A percentile compares a stretch with the other conserved stretches of the same genome.
Evolutionary conservation across 1,140 invertebrate species (phyloP).

Genomic region (Macrosteles quadrilineatus): DNA sequence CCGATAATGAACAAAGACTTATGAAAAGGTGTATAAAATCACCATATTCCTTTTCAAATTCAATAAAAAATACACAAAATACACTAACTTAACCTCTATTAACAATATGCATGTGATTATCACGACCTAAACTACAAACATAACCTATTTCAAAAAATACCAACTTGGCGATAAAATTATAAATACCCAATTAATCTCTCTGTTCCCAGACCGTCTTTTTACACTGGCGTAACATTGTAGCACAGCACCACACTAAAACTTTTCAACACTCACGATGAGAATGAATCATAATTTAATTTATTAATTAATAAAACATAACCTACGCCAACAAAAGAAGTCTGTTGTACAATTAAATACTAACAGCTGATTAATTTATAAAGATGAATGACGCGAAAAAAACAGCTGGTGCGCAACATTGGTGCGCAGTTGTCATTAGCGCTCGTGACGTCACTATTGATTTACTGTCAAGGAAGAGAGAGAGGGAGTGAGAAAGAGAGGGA

Average conservation of each 20-base stretch:
- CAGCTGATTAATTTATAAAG: constrained; percentile 27
- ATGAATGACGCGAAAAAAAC: constrained; percentile 25
- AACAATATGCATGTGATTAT: too few relatives aligned
- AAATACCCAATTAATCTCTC: constrained; percentile 15
- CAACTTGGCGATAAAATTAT: background rate
- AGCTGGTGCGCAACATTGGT: constrained; percentile 24
- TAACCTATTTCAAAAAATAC: constrained; percentile 16
- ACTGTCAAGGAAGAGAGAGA: constrained; percentile 18
- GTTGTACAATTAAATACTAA: constrained; percentile 26
- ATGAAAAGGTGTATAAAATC: too few relatives aligned
- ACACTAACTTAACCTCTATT: too few relatives aligned
- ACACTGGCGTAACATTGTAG: background rate
- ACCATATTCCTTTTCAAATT: too few relatives aligned
- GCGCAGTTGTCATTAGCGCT: constrained; percentile 21
- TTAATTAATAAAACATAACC: constrained; percentile 25
- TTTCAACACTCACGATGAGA: background rate
- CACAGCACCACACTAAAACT: constrained; percentile 3
- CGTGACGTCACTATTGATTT: constrained; percentile 25
- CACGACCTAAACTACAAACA: background rate
- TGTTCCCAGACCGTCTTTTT: background rate
- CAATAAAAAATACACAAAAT: too few relatives aligned
- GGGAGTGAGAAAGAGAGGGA: background rate
- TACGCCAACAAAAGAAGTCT: constrained; percentile 22
- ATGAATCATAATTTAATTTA: background rate
- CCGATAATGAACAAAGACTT: too few relatives aligned